Conservation (phyloP, 2,888 invertebrate genomes). For the Bellardia bayeri region DNA sequence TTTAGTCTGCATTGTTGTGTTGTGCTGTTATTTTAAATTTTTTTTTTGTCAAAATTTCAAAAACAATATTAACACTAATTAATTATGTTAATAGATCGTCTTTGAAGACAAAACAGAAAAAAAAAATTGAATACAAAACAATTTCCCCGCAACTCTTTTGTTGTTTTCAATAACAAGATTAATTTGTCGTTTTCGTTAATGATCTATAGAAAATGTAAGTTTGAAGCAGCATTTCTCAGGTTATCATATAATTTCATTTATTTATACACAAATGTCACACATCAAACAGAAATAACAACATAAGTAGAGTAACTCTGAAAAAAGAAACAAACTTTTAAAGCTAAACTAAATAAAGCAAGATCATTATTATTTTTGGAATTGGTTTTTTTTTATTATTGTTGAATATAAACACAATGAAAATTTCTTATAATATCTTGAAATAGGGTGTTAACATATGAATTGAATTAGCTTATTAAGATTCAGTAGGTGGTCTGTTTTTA, state of each 20-base stretch:
- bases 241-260: constrained; percentile 7
- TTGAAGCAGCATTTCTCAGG: not conserved
- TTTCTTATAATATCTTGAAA: constrained; percentile 21
- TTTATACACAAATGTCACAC: constrained; percentile 15
- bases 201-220: constrained; percentile 50
- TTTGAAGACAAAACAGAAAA: not conserved
- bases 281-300: not conserved
- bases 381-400: not conserved
- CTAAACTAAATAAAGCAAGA: not conserved
- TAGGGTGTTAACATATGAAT: constrained; percentile 57
- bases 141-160: constrained; percentile 10
- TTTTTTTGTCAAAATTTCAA: constrained; percentile 16
- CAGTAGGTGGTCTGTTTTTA: constrained; percentile 49
- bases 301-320: not conserved
- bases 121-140: not conserved
- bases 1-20: not conserved
- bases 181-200: constrained; percentile 63
- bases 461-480: constrained; percentile 30
- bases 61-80: constrained; percentile 59
- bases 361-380: not conserved
- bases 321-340: not conserved
- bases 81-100: constrained; percentile 64
- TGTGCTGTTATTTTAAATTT: not conserved
- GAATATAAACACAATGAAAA: not conserved
- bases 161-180: constrained; percentile 45